These are phyloP conservation scores for Tenebrosternarchus preto DNA, from an alignment of 2,113 vertebrate genomes.

Conservation along the genomic window DNA sequence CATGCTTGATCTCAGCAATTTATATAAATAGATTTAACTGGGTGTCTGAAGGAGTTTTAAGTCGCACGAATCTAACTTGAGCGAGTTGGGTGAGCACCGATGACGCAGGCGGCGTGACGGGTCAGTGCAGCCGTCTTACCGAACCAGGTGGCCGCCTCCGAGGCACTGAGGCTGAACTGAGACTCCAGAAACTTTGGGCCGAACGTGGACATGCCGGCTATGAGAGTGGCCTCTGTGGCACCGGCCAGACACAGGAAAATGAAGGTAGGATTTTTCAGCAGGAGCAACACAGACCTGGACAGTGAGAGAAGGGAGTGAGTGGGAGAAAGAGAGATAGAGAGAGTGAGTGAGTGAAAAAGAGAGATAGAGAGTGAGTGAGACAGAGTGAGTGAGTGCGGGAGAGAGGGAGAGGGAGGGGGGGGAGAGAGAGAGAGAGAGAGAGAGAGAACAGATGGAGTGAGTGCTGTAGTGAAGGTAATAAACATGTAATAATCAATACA, in stretches of 20 bases:
- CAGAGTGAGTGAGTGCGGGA: too few relatives aligned
- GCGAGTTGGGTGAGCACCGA: neutral
- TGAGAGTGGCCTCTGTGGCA: constrained; percentile 89
- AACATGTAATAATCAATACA: too few relatives aligned
- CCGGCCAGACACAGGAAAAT: constrained; percentile 91
- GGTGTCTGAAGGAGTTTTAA: neutral
- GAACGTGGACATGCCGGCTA: constrained; percentile 93
- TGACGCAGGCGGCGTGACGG: neutral
- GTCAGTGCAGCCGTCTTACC: constrained; percentile 75
- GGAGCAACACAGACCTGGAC: constrained; percentile 81
- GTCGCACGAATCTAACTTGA: neutral
- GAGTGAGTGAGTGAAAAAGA: too few relatives aligned
- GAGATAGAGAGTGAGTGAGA: too few relatives aligned
- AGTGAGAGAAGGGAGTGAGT: neutral
- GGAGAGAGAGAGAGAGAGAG: neutral
- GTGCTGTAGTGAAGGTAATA: too few relatives aligned
- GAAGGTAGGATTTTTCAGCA: constrained; percentile 91
- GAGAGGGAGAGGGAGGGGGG: neutral
- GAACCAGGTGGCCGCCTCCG: constrained; percentile 89
- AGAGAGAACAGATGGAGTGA: too few relatives aligned
- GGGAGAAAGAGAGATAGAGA: too few relatives aligned
- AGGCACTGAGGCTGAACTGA: constrained; percentile 92
- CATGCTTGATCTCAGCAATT: neutral
- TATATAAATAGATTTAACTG: neutral
- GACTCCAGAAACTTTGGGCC: constrained; percentile 95